Percentiles rank a stretch among this genome's conserved stretches.
These are phyloP conservation scores for Thecocarcelia acutangulata DNA, from an alignment of 2,888 invertebrate species.

Conservation along the genomic window DNA sequence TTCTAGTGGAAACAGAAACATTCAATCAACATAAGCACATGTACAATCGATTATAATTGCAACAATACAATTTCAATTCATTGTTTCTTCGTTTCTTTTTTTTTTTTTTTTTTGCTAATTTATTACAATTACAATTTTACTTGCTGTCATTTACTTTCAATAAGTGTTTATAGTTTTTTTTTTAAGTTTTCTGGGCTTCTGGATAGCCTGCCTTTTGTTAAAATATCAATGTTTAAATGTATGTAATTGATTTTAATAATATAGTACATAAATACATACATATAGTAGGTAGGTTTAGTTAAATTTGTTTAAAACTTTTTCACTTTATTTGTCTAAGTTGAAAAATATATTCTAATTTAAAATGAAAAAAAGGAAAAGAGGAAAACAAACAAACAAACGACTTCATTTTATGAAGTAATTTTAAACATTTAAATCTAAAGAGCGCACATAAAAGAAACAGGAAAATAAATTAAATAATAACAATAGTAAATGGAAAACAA, in stretches of 20 bases:
- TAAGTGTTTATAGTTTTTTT: slow-evolving; percentile 32
- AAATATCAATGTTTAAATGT: slow-evolving; percentile 50
- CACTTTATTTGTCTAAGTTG: slow-evolving; percentile 46
- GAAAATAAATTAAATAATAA: slow-evolving; percentile 28
- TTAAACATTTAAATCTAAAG: slow-evolving; percentile 10
- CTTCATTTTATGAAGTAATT: slow-evolving; percentile 22
- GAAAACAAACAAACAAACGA: slow-evolving; percentile 2
- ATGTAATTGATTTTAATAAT: slow-evolving; percentile 33
- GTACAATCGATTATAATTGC: slow-evolving; percentile 62
- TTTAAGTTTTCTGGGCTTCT: slow-evolving; percentile 21
- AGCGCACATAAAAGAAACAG: not conserved
- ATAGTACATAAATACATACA: slow-evolving; percentile 33
- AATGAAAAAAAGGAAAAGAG: slow-evolving; percentile 2
- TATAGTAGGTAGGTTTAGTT: slow-evolving; percentile 5
- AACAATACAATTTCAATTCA: slow-evolving; percentile 54
- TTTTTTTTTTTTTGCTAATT: slow-evolving; percentile 34
- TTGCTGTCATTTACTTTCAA: slow-evolving; percentile 18
- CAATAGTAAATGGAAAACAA: slow-evolving; percentile 24
- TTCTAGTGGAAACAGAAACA: slow-evolving; percentile 45
- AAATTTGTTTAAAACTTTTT: slow-evolving; percentile 23
- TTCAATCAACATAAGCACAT: slow-evolving; percentile 67
- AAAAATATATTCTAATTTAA: slow-evolving; percentile 21
- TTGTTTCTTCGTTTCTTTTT: slow-evolving; percentile 5
- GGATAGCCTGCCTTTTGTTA: slow-evolving; percentile 22
- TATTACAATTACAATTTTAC: slow-evolving; percentile 43